phyloP scores from a whole-genome alignment of 1,140 invertebrate genomes.

The Pentalonia nigronervosa region DNA sequence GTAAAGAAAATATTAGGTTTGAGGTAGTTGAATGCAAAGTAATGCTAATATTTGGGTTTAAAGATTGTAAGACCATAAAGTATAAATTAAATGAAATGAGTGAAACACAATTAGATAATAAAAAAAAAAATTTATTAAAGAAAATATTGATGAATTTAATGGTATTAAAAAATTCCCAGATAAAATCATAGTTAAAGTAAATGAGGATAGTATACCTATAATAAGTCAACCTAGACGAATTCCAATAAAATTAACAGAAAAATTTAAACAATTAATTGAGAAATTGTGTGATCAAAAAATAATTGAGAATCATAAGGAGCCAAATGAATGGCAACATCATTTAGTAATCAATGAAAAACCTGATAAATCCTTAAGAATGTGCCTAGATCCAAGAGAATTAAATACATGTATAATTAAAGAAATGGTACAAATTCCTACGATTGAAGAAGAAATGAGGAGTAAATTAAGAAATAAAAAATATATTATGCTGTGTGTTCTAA shows the following conservation, averaged over 20 bases:
- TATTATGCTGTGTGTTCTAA: neutral
- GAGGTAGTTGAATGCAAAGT: neutral
- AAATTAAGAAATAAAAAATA: no score
- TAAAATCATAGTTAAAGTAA: slow-evolving; percentile 7
- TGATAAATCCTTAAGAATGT: slow-evolving; percentile 61
- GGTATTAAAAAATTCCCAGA: neutral
- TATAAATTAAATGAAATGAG: slow-evolving; percentile 27
- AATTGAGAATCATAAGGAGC: neutral
- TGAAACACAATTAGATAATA: neutral
- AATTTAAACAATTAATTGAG: no score
- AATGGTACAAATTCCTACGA: neutral
- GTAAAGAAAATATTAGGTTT: neutral
- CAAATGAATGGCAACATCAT: slow-evolving; percentile 63
- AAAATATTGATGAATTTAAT: no score
- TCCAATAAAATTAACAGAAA: neutral
- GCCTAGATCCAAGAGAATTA: slow-evolving; percentile 49
- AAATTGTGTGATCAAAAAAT: no score
- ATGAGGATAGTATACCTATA: neutral
- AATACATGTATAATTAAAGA: slow-evolving; percentile 20
- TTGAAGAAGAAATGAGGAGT: neutral
- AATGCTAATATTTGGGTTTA: slow-evolving; percentile 24
- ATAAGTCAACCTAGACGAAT: neutral
- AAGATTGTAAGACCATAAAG: slow-evolving; percentile 1
- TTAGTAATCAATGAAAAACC: slow-evolving; percentile 63
- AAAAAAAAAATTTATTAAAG: neutral